These are phyloP conservation scores for Ophraella communa DNA, from an alignment of 2,888 invertebrate species.

Conservation along the genomic window DNA sequence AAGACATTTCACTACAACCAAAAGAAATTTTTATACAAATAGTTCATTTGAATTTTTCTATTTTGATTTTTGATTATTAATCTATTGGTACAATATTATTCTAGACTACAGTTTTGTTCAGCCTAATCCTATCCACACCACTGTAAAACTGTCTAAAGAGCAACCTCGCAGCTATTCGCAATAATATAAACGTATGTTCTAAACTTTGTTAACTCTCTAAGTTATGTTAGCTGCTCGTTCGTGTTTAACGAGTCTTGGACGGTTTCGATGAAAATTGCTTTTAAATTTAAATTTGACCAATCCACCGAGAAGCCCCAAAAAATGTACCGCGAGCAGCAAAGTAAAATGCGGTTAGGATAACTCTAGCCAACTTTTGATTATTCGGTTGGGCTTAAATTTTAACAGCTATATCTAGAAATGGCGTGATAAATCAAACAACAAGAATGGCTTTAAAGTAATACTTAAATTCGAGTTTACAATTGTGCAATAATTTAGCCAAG, in stretches of 20 bases:
- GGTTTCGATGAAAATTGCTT: constrained; percentile 3
- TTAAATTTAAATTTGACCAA: constrained; percentile 7
- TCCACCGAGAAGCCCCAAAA: neutral
- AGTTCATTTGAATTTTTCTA: too few relatives aligned
- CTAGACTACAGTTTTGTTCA: neutral
- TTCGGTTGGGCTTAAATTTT: too few relatives aligned
- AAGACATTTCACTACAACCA: too few relatives aligned
- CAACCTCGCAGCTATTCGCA: constrained; percentile 4
- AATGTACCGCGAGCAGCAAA: neutral
- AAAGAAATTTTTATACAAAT: too few relatives aligned
- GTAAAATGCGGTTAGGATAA: neutral
- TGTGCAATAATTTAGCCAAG: too few relatives aligned
- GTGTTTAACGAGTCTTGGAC: neutral
- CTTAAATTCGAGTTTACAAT: too few relatives aligned
- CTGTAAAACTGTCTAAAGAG: constrained; percentile 1
- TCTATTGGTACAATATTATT: too few relatives aligned
- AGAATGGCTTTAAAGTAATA: too few relatives aligned
- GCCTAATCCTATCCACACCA: neutral
- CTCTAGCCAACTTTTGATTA: neutral
- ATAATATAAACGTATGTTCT: constrained; percentile 7
- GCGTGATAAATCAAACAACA: too few relatives aligned
- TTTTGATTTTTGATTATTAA: too few relatives aligned
- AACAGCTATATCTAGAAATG: too few relatives aligned
- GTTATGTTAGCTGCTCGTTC: neutral
- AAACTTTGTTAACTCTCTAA: constrained; percentile 2